Conservation (phyloP, 2,888 invertebrate species). For the Ormyrus pomaceus region DNA sequence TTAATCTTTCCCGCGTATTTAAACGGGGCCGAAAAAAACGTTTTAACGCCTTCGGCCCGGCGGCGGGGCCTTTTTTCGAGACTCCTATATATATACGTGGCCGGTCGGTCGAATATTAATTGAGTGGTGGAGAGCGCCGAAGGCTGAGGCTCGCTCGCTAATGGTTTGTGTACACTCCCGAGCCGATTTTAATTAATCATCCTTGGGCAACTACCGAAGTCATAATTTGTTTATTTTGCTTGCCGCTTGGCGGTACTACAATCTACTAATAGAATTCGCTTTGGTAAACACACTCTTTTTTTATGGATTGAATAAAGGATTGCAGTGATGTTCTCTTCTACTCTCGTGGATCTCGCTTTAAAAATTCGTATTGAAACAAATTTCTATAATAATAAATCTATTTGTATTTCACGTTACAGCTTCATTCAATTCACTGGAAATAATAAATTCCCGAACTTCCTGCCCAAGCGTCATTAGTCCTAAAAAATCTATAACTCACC, state of each 20-base stretch:
- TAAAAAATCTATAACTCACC: slow-evolving; percentile 30
- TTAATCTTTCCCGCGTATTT: slow-evolving; percentile 25
- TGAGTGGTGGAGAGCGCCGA: background rate
- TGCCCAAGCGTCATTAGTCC: no score
- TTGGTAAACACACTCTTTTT: no score
- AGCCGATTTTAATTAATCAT: slow-evolving; percentile 36
- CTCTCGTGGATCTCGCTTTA: no score
- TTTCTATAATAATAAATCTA: no score
- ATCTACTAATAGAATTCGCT: no score
- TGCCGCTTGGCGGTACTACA: no score
- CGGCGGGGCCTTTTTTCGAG: background rate
- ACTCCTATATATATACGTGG: background rate
- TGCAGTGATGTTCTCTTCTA: no score
- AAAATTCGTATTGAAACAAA: no score
- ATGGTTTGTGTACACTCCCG: slow-evolving; percentile 28
- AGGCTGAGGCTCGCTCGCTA: slow-evolving; percentile 7
- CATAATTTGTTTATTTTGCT: slow-evolving; percentile 4
- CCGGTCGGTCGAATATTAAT: slow-evolving; percentile 39
- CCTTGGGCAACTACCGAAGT: background rate
- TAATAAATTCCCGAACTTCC: no score
- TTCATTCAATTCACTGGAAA: no score
- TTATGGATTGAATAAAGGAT: no score
- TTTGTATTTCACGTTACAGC: no score
- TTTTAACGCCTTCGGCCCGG: slow-evolving; percentile 21
- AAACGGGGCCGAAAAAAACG: slow-evolving; percentile 9